Base-by-base conservation (phyloP, 2,888 invertebrate genomes). In the Aphrophora alni region DNA sequence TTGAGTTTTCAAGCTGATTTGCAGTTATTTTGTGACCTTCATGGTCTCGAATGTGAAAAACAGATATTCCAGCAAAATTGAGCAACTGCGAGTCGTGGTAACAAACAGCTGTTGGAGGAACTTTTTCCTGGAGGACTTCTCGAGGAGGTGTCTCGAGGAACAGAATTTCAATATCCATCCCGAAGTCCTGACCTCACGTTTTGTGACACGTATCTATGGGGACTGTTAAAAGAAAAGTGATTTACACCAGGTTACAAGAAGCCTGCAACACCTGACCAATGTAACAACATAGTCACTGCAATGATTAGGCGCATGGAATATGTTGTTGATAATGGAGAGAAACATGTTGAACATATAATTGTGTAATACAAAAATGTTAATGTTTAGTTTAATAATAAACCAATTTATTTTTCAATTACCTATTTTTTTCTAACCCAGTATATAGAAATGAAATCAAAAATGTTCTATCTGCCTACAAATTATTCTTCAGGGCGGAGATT, bases 41-140 rank as follows among this genome's bases (percentile, higher is more conserved):
- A 74, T 25, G n/a, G 25, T 74, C 24, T 74, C 0, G 25, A 74
- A n/a, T 25, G 24, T 8, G n/a, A 74, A 38, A n/a, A 74, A 25
- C 38, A 75, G 59, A 75, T 75, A 17, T 44, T 75, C 75, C 21
- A 51, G 51, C 75, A 75, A 74, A 33, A 74, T 74, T 27, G 74
- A 74, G 38, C 74, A 24, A 74, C 74, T 25, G 38, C 74, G n/a
- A 14, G 25, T n/a, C 24, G 26, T 26, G 44, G 4, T 25, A 51
- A 25, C 75, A 51, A 51, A 51, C 51, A 51, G n/a, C 75, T 75
- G 17, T 59, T 75, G 26, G 2, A 10, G 26, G 51, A 75, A 27
- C 21, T 38, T n/a, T 75, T 75, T 51, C 17, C 25, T 2, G 12
- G 59, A 27, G 26, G 27, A 10, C 12, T 75, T 26, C n/a, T n/a